A percentile compares a stretch with the other conserved stretches of the same genome.
phyloP scores from a whole-genome alignment of 2,113 vertebrate species.

The Caretta caretta region DNA sequence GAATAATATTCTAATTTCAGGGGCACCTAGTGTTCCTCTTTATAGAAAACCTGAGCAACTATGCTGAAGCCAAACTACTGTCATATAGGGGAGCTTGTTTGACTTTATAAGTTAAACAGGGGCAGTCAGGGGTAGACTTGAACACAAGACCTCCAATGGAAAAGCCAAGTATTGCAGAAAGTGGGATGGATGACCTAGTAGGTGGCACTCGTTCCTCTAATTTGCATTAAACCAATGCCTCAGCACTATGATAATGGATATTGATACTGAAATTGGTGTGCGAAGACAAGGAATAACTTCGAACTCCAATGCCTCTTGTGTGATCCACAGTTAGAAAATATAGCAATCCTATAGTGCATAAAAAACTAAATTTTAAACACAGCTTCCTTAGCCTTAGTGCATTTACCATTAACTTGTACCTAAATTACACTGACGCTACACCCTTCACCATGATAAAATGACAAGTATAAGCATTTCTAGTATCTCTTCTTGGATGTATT shows the following conservation, averaged over 20 bases:
- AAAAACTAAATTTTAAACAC: neutral
- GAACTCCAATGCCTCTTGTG: neutral
- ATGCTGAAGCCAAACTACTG: rapidly evolving
- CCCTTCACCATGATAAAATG: neutral
- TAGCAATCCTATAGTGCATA: neutral
- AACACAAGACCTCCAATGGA: neutral
- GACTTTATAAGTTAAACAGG: neutral
- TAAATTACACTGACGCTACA: neutral
- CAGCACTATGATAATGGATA: neutral
- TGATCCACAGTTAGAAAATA: neutral
- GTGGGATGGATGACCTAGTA: neutral
- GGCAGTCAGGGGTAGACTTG: neutral
- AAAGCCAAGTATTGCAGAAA: neutral
- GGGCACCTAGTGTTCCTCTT: neutral
- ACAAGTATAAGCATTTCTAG: neutral
- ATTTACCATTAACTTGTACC: neutral
- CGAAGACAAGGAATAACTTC: neutral
- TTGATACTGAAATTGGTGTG: neutral
- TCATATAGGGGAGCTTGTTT: neutral
- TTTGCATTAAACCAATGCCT: neutral
- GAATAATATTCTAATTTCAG: constrained; percentile 14
- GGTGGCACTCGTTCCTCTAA: rapidly evolving
- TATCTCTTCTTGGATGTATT: neutral
- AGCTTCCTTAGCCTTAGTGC: neutral
- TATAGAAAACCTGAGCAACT: neutral